A percentile compares a stretch with the other conserved stretches of the same genome.
phyloP scores from a whole-genome alignment of 2,113 vertebrate species.

The Chionomys nivalis region DNA sequence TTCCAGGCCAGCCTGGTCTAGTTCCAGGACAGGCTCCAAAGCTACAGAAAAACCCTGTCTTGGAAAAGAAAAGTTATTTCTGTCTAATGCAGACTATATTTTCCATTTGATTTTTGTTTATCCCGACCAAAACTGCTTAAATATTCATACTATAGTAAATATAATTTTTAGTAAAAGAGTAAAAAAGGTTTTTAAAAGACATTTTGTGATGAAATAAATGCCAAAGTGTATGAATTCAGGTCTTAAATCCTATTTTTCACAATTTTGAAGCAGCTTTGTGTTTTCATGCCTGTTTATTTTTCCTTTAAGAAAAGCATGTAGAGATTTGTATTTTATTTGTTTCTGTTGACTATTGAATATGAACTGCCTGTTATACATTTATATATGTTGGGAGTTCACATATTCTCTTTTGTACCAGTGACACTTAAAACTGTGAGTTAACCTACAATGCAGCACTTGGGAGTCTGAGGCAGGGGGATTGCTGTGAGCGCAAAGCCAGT shows the following conservation, averaged over 20 bases:
- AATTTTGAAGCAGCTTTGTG: conserved; percentile 23
- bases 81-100: neutral
- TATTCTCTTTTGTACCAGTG: conserved; percentile 51
- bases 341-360: neutral
- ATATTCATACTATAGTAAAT: neutral
- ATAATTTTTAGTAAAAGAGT: conserved; percentile 26
- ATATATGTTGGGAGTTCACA: neutral
- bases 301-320: neutral
- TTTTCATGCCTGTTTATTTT: conserved; percentile 33
- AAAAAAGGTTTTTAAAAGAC: neutral
- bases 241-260: conserved; percentile 29
- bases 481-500: neutral
- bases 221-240: neutral
- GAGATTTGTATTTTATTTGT: neutral
- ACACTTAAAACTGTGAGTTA: conserved; percentile 18
- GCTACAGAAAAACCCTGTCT: too few relatives aligned
- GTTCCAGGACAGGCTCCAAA: too few relatives aligned
- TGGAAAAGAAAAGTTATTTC: neutral
- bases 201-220: conserved; percentile 41
- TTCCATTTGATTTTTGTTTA: conserved; percentile 1
- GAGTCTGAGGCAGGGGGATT: neutral
- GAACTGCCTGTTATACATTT: neutral
- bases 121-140: neutral
- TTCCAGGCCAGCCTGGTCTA: too few relatives aligned
- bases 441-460: neutral